Conservation (phyloP, 2,113 vertebrate genomes). For the Leptocoma aspasia region DNA sequence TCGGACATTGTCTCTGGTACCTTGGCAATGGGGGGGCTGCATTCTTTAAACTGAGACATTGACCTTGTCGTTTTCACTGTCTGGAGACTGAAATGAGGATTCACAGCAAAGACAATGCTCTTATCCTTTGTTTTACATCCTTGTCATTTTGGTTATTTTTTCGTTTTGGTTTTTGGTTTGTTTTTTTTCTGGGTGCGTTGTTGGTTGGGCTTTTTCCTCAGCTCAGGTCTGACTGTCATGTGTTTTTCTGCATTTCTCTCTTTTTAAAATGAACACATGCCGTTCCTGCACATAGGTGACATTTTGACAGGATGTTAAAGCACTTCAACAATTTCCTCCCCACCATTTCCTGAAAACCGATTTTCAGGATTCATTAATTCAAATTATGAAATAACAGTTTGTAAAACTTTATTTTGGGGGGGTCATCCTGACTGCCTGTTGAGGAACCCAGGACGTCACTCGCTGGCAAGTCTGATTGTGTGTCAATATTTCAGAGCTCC, state of each 20-base stretch:
- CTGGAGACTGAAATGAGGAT: not conserved
- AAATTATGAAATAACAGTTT: not conserved
- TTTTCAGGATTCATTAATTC: not conserved
- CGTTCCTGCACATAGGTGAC: not conserved
- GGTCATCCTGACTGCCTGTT: not conserved
- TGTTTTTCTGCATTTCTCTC: not conserved
- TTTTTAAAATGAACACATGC: not conserved
- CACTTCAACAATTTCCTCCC: not conserved
- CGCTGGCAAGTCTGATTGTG: not conserved
- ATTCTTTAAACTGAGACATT: not conserved
- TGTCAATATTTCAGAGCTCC: not conserved
- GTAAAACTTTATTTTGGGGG: not conserved
- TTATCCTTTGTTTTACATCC: not conserved
- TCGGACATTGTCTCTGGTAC: not conserved
- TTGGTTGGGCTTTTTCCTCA: not conserved
- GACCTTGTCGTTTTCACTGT: not conserved
- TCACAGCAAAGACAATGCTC: not conserved
- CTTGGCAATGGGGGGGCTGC: not conserved
- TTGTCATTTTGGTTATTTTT: not conserved
- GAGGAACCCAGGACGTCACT: not conserved
- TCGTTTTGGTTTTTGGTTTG: fast-evolving
- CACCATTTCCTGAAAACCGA: not conserved
- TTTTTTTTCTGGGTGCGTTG: not conserved
- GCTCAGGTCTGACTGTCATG: not conserved
- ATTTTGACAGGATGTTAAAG: not conserved